A percentile compares a stretch with the other conserved stretches of the same genome.
phyloP scores from a whole-genome alignment of 2,888 invertebrate species.

The Acanthopleura granulata region DNA sequence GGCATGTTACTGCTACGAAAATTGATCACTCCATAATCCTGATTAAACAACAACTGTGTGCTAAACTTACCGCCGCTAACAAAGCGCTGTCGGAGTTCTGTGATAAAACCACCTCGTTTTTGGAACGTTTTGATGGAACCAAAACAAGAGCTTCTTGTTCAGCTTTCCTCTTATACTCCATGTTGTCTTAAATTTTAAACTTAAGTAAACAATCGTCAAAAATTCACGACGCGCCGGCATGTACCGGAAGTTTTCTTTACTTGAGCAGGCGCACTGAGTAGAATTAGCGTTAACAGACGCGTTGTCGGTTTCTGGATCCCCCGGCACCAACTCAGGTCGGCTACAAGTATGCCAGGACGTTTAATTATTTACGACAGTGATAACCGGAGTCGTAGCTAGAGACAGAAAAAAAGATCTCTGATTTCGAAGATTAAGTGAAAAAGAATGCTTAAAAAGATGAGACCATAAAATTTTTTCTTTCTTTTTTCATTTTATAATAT shows the following conservation, averaged over 20 bases:
- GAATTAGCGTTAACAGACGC: too few species aligned
- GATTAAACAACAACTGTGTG: not conserved
- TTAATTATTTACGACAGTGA: too few species aligned
- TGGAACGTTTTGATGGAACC: not conserved
- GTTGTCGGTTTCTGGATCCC: too few species aligned
- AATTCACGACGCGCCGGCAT: not conserved
- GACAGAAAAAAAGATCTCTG: too few species aligned
- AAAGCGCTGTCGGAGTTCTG: not conserved
- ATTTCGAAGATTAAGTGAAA: too few species aligned
- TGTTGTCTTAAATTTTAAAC: not conserved
- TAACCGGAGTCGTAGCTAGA: too few species aligned
- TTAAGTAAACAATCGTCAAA: not conserved
- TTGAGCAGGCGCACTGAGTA: too few species aligned
- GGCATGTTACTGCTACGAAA: not conserved
- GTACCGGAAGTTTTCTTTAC: slow-evolving; percentile 3
- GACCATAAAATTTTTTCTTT: too few species aligned
- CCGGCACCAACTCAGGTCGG: too few species aligned
- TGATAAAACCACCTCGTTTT: not conserved
- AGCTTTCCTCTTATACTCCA: slow-evolving; percentile 5
- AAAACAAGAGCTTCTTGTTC: not conserved
- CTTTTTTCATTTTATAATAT: too few species aligned
- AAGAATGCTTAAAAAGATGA: too few species aligned
- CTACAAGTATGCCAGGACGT: too few species aligned
- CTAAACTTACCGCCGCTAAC: not conserved
- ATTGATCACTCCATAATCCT: not conserved